Evolutionary conservation across 2,113 vertebrate genomes (phyloP).

Genomic region (Protomyctophum bolini): DNA sequence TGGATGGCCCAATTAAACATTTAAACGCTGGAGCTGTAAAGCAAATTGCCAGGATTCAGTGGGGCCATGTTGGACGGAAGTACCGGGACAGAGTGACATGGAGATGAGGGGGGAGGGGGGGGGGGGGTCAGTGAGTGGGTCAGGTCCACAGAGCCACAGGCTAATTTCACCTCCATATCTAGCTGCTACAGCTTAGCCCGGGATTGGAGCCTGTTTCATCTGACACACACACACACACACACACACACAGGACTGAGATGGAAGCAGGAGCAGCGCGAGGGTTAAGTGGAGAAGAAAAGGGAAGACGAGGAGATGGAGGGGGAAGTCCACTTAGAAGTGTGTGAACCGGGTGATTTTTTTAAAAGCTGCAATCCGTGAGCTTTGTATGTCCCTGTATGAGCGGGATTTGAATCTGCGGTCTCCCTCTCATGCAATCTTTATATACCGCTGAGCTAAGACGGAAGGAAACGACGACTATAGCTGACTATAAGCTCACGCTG

Average conservation of each 20-base stretch:
- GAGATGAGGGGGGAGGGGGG: conserved; percentile 28
- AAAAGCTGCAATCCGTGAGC: no score
- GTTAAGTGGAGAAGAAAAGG: no score
- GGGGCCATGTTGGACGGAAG: conserved; percentile 66
- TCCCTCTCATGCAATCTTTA: no score
- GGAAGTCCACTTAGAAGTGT: no score
- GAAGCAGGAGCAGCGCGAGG: no score
- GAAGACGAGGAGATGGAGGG: no score
- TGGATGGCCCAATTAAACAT: conserved; percentile 77
- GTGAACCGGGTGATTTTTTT: no score
- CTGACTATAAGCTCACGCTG: no score
- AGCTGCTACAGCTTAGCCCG: conserved; percentile 28
- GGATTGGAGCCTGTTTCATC: conserved; percentile 54
- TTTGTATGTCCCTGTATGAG: no score
- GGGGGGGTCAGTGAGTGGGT: conserved; percentile 32
- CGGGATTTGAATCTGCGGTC: no score
- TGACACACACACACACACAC: conserved; percentile 41
- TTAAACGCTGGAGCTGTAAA: conserved; percentile 71
- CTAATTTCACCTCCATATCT: conserved; percentile 36
- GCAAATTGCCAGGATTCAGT: conserved; percentile 73
- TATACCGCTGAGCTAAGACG: no score
- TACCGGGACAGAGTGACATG: conserved; percentile 64
- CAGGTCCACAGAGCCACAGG: conserved; percentile 44
- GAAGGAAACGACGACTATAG: no score
- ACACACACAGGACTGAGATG: background rate